Conservation (phyloP, 2,888 invertebrate species). For the Neoaliturus tenellus region DNA sequence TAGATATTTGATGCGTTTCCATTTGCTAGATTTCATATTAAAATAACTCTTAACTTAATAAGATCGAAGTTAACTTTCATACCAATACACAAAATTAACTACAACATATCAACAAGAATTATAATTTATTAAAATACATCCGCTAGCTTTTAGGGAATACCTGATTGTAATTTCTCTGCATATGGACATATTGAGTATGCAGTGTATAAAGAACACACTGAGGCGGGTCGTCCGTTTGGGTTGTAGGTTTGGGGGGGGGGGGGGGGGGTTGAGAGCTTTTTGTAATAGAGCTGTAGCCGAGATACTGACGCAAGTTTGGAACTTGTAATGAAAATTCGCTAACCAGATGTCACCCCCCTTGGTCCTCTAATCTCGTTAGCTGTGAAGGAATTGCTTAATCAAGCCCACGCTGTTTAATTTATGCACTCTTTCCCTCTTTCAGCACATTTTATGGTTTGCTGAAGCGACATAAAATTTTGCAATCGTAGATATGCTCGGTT, state of each 20-base stretch:
- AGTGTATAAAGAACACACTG: not conserved
- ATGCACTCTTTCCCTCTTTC: not conserved
- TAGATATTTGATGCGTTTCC: too few species aligned
- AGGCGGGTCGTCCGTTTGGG: not conserved
- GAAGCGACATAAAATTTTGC: not conserved
- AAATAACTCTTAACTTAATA: too few species aligned
- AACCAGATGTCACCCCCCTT: conserved; percentile 37
- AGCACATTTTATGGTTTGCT: not conserved
- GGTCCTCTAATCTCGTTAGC: conserved; percentile 23
- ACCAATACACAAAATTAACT: too few species aligned
- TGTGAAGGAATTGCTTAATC: conserved; percentile 23
- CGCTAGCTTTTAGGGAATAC: too few species aligned
- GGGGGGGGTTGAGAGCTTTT: conserved; percentile 30
- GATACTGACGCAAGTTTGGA: conserved; percentile 38
- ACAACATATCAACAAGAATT: too few species aligned
- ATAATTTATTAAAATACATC: too few species aligned
- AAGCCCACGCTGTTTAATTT: conserved; percentile 26
- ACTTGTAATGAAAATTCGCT: conserved; percentile 32
- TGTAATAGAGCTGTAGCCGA: conserved; percentile 34
- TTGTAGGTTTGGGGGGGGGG: not conserved
- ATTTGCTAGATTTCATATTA: too few species aligned
- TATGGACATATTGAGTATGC: too few species aligned
- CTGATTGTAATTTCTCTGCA: too few species aligned
- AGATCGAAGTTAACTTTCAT: too few species aligned
- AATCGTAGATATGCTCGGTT: too few species aligned